Base-by-base conservation (phyloP, 2,797 vertebrate species). In the Coilia nasus region DNA sequence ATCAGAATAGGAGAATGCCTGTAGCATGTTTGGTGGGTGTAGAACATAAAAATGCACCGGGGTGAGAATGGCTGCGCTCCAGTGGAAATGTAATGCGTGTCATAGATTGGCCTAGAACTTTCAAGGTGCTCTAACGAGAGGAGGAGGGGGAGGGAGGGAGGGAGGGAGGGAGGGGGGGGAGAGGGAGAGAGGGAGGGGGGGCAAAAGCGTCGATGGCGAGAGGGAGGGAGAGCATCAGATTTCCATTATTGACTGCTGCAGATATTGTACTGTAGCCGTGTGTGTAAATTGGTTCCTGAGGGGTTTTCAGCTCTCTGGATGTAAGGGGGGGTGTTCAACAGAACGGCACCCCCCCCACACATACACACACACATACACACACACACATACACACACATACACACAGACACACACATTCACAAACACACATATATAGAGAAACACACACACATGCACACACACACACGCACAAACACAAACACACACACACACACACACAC, bases 271-370 rank as follows among this genome's bases (percentile, higher is more conserved):
- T 96, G 97, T 97, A 97, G 97, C 94, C 82, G 86, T 96, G 96
- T 96, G 95, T 97, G 95, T 97, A 98, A 99, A 99, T 99, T 98
- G 97, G 97, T 97, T 98, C 97, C 97, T 97, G 96, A 96, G 97
- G 97, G 97, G 95, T 96, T 98, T 96, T 97, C 96, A 95, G 92
- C 91, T 94, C 92, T 90, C 91, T 90, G 96, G 97, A 92, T 90
- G 89, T 12, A 10, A 64, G 62, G 10, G 23, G 35, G 35, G 62
- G 23, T 25, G 62, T n/a, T 28, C 62, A 41, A 64, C 88, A 96
- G 96, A 95, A 96, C 96, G 95, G 82, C 85, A 35, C 83, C 7
- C 93, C 91, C 92, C 91, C 91, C 89, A 14, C 28, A 28, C 23
- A 64, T 23, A 64, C 62, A 64, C 62, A 64, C 62, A 64, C 23